Percentiles rank a stretch among this genome's conserved stretches.
Conservation (phyloP, 2,888 invertebrate genomes). For the Embidobia sp. region DNA sequence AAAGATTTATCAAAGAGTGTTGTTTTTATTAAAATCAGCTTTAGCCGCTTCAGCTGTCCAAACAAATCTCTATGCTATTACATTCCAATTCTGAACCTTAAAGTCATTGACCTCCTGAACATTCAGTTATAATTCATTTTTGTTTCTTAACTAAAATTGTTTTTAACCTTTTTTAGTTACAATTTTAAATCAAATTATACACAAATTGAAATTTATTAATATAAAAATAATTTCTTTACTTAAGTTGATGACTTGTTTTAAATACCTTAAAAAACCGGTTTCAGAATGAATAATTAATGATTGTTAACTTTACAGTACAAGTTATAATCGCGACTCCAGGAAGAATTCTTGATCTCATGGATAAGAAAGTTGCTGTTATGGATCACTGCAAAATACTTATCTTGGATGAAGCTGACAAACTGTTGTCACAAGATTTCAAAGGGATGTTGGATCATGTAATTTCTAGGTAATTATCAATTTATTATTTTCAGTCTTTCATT, state of each 20-base stretch:
- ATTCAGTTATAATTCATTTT: neutral
- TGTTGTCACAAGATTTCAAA: slow-evolving; percentile 99
- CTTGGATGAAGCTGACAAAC: slow-evolving; percentile 99
- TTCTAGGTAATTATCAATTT: slow-evolving; percentile 82
- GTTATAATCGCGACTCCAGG: slow-evolving; percentile 99
- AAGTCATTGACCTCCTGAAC: slow-evolving; percentile 1
- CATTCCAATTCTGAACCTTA: slow-evolving; percentile 1
- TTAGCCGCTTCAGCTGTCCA: no score
- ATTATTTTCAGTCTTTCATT: neutral
- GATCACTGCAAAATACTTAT: slow-evolving; percentile 98
- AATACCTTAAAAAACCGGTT: neutral
- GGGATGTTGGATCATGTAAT: slow-evolving; percentile 99
- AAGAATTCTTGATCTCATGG: slow-evolving; percentile 99
- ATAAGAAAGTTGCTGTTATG: slow-evolving; percentile 97
- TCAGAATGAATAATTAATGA: slow-evolving; percentile 1
- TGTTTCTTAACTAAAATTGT: neutral
- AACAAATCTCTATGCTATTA: no score
- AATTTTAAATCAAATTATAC: no score
- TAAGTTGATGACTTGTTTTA: no score
- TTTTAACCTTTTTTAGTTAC: no score
- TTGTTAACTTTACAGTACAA: slow-evolving; percentile 87
- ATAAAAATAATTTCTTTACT: no score
- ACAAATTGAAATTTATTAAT: no score
- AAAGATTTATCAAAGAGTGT: no score
- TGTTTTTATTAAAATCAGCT: no score